phyloP scores from a whole-genome alignment of 2,113 vertebrate genomes.

The Phalacrocorax aristotelis region DNA sequence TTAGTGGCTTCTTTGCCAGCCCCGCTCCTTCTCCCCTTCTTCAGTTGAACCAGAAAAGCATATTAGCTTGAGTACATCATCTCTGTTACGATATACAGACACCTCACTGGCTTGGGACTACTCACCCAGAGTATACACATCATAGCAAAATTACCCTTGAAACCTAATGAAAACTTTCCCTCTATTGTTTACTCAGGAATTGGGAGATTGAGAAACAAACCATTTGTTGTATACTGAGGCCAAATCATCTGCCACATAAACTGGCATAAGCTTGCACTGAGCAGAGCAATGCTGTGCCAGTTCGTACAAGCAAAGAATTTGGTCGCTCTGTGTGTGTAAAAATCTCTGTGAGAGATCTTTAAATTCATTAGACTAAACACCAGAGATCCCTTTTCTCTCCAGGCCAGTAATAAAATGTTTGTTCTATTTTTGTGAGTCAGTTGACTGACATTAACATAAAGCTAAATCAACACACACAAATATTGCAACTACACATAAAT shows the following conservation, averaged over 20 bases:
- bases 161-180: not conserved
- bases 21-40: not conserved
- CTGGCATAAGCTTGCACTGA: not conserved
- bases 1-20: not conserved
- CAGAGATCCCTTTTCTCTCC: not conserved
- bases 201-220: not conserved
- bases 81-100: not conserved
- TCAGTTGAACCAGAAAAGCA: not conserved
- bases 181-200: not conserved
- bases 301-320: not conserved
- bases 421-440: not conserved
- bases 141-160: not conserved
- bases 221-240: not conserved
- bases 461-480: not conserved
- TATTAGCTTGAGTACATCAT: not conserved
- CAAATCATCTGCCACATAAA: not conserved
- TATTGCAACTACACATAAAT: not conserved
- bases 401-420: not conserved
- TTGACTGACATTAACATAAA: not conserved
- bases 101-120: not conserved
- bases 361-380: not conserved
- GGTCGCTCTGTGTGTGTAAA: not conserved
- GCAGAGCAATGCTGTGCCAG: not conserved
- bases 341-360: not conserved
- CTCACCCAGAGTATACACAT: not conserved